These are phyloP conservation scores for Aplysina aerophoba DNA, from an alignment of 37 sponge, comb jelly and placozoan genomes.

Conservation along the genomic window DNA sequence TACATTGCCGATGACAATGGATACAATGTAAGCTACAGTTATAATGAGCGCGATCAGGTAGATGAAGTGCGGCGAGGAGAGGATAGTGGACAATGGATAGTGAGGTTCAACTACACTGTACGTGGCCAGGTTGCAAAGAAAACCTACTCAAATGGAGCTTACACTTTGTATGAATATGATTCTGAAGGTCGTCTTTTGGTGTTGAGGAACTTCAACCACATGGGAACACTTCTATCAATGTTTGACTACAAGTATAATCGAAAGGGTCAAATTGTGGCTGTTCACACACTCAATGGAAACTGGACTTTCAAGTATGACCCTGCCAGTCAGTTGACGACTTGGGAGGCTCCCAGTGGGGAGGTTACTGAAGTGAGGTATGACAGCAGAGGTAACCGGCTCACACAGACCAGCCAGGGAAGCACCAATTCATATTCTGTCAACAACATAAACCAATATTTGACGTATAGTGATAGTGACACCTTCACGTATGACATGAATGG, in stretches of 20 bases:
- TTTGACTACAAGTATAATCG: slow-evolving; percentile 36
- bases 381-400: slow-evolving; percentile 22
- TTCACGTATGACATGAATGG: slow-evolving; percentile 40
- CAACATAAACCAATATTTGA: slow-evolving; percentile 27
- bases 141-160: slow-evolving; percentile 32
- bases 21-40: slow-evolving; percentile 36
- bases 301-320: slow-evolving; percentile 43
- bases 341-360: slow-evolving; percentile 20
- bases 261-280: neutral
- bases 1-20: slow-evolving; percentile 30
- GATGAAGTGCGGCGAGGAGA: neutral
- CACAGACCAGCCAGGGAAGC: neutral
- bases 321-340: slow-evolving; percentile 6
- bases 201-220: slow-evolving; percentile 22
- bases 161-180: slow-evolving; percentile 26
- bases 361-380: slow-evolving; percentile 22
- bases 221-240: neutral
- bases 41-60: neutral
- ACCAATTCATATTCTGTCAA: slow-evolving; percentile 7
- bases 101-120: neutral
- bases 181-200: neutral
- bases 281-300: neutral
- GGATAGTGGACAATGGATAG: neutral
- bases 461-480: neutral
- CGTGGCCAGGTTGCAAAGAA: neutral